Base-by-base conservation (phyloP, 1,140 invertebrate genomes). In the Ladona fulva region DNA sequence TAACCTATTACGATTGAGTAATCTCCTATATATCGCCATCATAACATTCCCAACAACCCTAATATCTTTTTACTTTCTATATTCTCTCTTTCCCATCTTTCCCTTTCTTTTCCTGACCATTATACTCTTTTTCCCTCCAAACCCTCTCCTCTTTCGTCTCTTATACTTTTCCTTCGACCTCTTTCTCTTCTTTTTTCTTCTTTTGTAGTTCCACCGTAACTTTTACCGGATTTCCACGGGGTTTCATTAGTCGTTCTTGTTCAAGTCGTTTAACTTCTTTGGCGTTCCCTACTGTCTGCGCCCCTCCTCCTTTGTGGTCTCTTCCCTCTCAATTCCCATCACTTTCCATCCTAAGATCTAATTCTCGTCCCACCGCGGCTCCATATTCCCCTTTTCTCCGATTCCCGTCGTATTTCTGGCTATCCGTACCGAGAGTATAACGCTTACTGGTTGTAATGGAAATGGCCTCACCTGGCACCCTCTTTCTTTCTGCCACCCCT, bases 181-280 rank as follows among this genome's bases (percentile, higher is more conserved):
- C 52, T 6, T 22, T 12, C 52, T 22, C 14, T 66, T 66, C 52
- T 66, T 12, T 66, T 22, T 66, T 66, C 3, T 66, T 12, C 52
- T 66, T 66, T 22, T 66, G 29, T 37, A 37, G 29, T 22, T 22
- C 52, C 52, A 22, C 52, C 52, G 52, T 66, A 66, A 66, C 52
- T 66, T 66, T 66, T 66, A 66, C 52, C 52, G 52, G 52, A 66
- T 66, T 66, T 66, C 52, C 52, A 66, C 52, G 52, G 52, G n/a
- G 52, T 66, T 66, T 66, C 52, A 66, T 66, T 66, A 66, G 52
- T 66, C 52, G 52, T 66, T 22, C 52, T 66, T 66, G 52, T 66
- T 66, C 52, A 22, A 66, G 52, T 66, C 52, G 52, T 66, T 66
- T 66, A 66, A 66, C 52, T 66, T 66, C 52, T 66, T 66, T 66